Evolutionary conservation across 2,113 vertebrate genomes (phyloP).

Genomic region (Euleptes europaea): DNA sequence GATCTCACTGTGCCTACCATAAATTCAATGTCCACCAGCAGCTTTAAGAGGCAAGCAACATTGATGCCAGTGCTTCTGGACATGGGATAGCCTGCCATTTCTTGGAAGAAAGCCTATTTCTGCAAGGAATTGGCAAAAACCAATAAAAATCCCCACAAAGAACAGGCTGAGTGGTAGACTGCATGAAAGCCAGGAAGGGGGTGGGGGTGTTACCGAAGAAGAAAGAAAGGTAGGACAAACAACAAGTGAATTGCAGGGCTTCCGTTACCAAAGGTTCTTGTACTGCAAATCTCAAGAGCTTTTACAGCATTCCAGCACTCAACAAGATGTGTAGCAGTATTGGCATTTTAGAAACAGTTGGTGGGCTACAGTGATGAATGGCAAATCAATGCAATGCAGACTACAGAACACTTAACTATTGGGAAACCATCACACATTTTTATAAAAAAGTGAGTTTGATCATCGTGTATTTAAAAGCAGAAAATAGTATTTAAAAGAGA

Average conservation of each 20-base stretch:
- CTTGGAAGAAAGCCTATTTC: neutral
- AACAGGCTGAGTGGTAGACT: neutral
- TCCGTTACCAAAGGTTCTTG: conserved; percentile 5
- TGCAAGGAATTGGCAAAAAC: neutral
- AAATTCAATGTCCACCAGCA: neutral
- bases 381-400: conserved; percentile 3
- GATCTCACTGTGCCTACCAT: no score
- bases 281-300: neutral
- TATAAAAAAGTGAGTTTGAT: neutral
- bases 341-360: conserved; percentile 10
- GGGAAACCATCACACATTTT: neutral
- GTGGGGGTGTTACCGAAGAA: neutral
- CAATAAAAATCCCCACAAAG: neutral
- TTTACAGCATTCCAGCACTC: neutral
- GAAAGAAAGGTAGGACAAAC: neutral
- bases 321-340: neutral
- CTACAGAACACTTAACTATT: neutral
- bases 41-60: neutral
- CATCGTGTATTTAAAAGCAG: neutral
- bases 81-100: neutral
- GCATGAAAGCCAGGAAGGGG: neutral
- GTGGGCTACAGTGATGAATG: neutral
- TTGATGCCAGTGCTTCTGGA: neutral
- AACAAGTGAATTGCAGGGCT: neutral
- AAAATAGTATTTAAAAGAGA: neutral